Conservation (phyloP, 2,797 vertebrate genomes). For the Astyanax mexicanus region DNA sequence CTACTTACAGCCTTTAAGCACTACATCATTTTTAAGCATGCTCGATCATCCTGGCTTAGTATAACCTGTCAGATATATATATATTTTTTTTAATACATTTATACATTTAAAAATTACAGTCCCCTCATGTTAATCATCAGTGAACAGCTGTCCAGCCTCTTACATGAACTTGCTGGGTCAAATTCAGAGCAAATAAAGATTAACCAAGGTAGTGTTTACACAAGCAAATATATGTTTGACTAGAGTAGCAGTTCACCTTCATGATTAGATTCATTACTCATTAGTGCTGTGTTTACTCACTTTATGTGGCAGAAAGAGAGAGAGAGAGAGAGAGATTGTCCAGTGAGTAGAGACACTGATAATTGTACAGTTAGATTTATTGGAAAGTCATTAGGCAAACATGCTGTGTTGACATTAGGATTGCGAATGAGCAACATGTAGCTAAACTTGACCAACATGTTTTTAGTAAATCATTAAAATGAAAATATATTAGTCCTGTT, state of each 20-base stretch:
- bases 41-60: not conserved
- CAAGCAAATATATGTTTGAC: conserved; percentile 54
- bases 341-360: conserved; percentile 1
- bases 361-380: conserved; percentile 6
- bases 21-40: not conserved
- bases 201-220: conserved; percentile 61
- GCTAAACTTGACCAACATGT: not conserved
- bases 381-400: conserved; percentile 5
- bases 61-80: not conserved
- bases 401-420: not conserved
- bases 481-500: too few relatives aligned
- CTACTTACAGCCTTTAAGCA: too few relatives aligned
- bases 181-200: conserved; percentile 63
- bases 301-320: not conserved
- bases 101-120: too few relatives aligned
- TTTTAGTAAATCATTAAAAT: too few relatives aligned
- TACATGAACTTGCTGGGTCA: conserved; percentile 53
- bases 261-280: conserved; percentile 43
- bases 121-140: conserved; percentile 61
- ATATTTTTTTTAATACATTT: not conserved
- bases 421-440: not conserved
- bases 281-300: conserved; percentile 34
- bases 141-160: conserved; percentile 55
- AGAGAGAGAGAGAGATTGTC: not conserved
- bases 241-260: conserved; percentile 34